A percentile compares a stretch with the other conserved stretches of the same genome.
Conservation (phyloP, 2,113 vertebrate genomes). For the Urocynchramus pylzowi region DNA sequence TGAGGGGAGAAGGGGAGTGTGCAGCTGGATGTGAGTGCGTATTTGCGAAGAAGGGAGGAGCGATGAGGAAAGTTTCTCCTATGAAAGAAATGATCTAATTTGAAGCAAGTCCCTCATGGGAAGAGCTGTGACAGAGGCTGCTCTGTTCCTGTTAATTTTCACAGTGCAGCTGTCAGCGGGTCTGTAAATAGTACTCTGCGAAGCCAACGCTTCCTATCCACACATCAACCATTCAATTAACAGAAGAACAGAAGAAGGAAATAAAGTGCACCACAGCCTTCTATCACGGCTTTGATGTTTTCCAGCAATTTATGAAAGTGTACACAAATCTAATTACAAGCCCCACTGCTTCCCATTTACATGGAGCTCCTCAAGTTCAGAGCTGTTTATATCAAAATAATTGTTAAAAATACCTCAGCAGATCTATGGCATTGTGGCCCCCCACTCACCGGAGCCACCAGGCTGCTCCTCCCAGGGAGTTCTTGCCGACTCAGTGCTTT, state of each 20-base stretch:
- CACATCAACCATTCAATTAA: conserved; percentile 79
- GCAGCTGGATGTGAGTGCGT: neutral
- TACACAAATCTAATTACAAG: conserved; percentile 78
- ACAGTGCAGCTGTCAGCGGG: conserved; percentile 73
- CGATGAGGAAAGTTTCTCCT: conserved; percentile 30
- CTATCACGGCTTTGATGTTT: conserved; percentile 73
- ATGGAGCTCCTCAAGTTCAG: conserved; percentile 69
- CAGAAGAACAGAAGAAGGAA: conserved; percentile 73
- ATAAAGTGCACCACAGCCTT: conserved; percentile 70
- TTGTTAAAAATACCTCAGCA: conserved; percentile 68
- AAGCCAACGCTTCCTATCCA: conserved; percentile 73
- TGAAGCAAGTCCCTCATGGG: conserved; percentile 62
- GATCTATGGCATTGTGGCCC: conserved; percentile 16
- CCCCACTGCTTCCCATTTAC: conserved; percentile 76
- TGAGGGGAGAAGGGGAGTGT: neutral
- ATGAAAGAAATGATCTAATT: conserved; percentile 65
- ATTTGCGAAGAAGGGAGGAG: neutral
- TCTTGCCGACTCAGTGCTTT: conserved; percentile 17
- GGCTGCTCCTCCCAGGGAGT: neutral
- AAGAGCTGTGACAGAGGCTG: conserved; percentile 66
- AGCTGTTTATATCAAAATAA: conserved; percentile 74
- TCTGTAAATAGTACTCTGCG: conserved; percentile 71
- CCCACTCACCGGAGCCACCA: conserved; percentile 18
- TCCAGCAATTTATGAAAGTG: conserved; percentile 76
- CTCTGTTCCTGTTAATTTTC: conserved; percentile 75